phyloP scores from a whole-genome alignment of 2,113 vertebrate genomes.

The Sorex araneus region DNA sequence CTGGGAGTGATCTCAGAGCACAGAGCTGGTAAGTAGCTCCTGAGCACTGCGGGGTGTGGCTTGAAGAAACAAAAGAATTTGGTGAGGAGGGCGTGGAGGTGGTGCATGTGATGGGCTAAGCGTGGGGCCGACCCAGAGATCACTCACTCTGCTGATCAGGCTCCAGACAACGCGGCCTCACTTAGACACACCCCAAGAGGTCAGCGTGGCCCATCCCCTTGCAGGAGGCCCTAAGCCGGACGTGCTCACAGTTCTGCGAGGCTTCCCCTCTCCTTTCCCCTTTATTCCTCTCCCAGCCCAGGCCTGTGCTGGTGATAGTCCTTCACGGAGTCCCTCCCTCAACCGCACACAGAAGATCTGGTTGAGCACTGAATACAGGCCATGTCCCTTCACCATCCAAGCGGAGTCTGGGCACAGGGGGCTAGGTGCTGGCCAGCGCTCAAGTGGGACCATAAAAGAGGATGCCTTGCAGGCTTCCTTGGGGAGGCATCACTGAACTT shows the following conservation, averaged over 20 bases:
- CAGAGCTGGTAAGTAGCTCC: no score
- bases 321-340: slow-evolving; percentile 23
- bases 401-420: background rate
- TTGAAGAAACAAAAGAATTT: background rate
- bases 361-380: background rate
- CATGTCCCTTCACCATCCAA: background rate
- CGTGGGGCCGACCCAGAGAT: background rate
- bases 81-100: background rate
- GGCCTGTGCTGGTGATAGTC: slow-evolving; percentile 2
- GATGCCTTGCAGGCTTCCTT: background rate
- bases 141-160: background rate
- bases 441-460: background rate
- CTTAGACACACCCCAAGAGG: background rate
- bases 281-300: background rate
- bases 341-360: slow-evolving; percentile 1
- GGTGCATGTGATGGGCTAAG: background rate
- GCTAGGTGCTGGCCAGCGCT: background rate
- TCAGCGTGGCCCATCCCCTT: background rate
- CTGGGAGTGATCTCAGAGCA: no score
- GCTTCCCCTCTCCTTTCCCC: background rate
- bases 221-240: background rate
- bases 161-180: background rate
- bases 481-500: background rate
- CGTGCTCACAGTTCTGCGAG: background rate
- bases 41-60: no score